Evolutionary conservation across 2,797 vertebrate genomes (phyloP).

Genomic region (Siniperca obscura): DNA sequence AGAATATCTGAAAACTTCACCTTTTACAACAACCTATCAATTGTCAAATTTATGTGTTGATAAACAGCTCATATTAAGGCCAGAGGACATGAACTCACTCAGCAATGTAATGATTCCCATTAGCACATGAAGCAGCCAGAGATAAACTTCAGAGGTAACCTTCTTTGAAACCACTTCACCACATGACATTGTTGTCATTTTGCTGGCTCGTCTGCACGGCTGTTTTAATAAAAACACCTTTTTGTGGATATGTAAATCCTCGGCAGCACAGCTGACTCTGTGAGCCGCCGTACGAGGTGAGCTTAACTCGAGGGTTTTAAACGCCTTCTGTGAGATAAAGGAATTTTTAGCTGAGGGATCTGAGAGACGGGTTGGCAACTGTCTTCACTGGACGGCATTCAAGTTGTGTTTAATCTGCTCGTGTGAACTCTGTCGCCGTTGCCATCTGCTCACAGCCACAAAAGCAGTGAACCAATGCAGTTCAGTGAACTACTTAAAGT

Average conservation of each 20-base stretch:
- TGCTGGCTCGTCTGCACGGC: slow-evolving; percentile 30
- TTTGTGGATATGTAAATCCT: slow-evolving; percentile 44
- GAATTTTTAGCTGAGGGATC: slow-evolving; percentile 46
- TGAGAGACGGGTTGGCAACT: slow-evolving; percentile 55
- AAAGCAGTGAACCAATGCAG: slow-evolving; percentile 21
- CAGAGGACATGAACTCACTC: slow-evolving; percentile 41
- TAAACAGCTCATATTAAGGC: slow-evolving; percentile 35
- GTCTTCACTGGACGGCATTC: slow-evolving; percentile 54
- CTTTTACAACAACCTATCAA: slow-evolving; percentile 16
- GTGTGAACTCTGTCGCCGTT: slow-evolving; percentile 52
- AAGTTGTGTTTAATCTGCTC: slow-evolving; percentile 62
- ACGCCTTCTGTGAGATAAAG: slow-evolving; percentile 56
- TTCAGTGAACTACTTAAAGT: slow-evolving; percentile 29
- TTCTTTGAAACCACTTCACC: slow-evolving; percentile 42
- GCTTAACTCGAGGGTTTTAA: slow-evolving; percentile 48
- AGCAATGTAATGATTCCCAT: slow-evolving; percentile 41
- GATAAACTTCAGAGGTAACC: slow-evolving; percentile 43
- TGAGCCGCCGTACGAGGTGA: slow-evolving; percentile 17
- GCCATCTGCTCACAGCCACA: slow-evolving; percentile 64
- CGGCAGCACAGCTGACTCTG: slow-evolving; percentile 7
- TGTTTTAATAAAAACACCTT: slow-evolving; percentile 40
- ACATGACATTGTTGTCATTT: slow-evolving; percentile 26
- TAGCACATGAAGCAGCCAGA: slow-evolving; percentile 38
- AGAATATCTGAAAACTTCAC: slow-evolving; percentile 25
- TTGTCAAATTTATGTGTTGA: slow-evolving; percentile 34